Conservation (phyloP, 2,113 vertebrate genomes). For the Puffinus mauretanicus region DNA sequence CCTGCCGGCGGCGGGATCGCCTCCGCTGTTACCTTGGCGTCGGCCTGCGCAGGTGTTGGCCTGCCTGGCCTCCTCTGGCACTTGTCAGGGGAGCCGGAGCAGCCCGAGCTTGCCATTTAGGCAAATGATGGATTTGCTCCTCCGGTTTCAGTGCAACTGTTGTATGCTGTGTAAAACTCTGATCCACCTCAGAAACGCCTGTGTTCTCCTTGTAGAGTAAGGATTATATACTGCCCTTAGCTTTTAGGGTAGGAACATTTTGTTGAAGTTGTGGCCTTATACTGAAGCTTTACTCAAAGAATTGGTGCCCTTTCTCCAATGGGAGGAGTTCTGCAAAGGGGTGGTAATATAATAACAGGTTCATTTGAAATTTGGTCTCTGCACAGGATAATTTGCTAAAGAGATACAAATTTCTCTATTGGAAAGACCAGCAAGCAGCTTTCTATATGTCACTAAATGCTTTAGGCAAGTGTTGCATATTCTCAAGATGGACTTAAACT, state of each 20-base stretch:
- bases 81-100: background rate
- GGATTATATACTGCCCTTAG: accelerated
- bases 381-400: background rate
- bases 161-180: background rate
- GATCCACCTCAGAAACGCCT: no score
- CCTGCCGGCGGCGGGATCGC: background rate
- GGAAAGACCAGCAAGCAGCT: accelerated
- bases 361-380: background rate
- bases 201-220: no score
- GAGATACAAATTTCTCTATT: background rate
- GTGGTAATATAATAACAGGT: accelerated
- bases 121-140: background rate
- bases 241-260: accelerated
- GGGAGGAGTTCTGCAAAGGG: background rate
- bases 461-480: accelerated
- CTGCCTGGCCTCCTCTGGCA: background rate
- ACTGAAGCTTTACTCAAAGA: background rate
- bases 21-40: background rate
- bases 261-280: accelerated
- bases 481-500: background rate
- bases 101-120: background rate
- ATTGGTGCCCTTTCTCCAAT: background rate
- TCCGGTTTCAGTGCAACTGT: accelerated
- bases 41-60: no score
- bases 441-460: accelerated